phyloP scores from a whole-genome alignment of 1,140 invertebrate genomes.

The Subanguina moxae region DNA sequence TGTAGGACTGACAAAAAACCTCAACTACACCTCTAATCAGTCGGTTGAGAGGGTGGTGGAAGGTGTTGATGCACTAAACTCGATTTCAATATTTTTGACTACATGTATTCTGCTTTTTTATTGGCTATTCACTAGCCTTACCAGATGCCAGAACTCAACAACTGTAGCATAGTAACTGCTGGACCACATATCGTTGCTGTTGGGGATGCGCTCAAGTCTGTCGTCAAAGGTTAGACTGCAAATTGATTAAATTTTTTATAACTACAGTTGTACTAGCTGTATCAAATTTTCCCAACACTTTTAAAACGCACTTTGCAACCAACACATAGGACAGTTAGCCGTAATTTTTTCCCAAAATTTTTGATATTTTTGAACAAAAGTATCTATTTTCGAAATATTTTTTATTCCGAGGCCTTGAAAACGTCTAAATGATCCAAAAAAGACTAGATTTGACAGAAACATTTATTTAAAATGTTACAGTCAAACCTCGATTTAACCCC shows the following conservation, averaged over 20 bases:
- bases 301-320: too few relatives aligned
- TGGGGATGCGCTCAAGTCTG: conserved; percentile 25
- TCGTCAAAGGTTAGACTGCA: conserved; percentile 23
- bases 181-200: conserved; percentile 19
- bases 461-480: too few relatives aligned
- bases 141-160: conserved; percentile 33
- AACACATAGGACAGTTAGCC: too few relatives aligned
- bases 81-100: not conserved
- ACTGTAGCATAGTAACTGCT: conserved; percentile 27
- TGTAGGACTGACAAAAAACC: conserved; percentile 25
- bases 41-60: conserved; percentile 26
- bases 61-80: conserved; percentile 16
- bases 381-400: too few relatives aligned
- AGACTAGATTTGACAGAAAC: too few relatives aligned
- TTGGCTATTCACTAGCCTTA: not conserved
- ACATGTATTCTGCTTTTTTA: not conserved
- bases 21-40: conserved; percentile 26
- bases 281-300: too few relatives aligned
- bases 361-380: too few relatives aligned
- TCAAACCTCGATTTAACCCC: too few relatives aligned
- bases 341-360: too few relatives aligned
- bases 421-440: too few relatives aligned
- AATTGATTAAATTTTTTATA: not conserved
- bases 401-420: too few relatives aligned
- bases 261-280: too few relatives aligned